Evolutionary conservation across 2,888 invertebrate genomes (phyloP).

Genomic region (Erebia ligea): DNA sequence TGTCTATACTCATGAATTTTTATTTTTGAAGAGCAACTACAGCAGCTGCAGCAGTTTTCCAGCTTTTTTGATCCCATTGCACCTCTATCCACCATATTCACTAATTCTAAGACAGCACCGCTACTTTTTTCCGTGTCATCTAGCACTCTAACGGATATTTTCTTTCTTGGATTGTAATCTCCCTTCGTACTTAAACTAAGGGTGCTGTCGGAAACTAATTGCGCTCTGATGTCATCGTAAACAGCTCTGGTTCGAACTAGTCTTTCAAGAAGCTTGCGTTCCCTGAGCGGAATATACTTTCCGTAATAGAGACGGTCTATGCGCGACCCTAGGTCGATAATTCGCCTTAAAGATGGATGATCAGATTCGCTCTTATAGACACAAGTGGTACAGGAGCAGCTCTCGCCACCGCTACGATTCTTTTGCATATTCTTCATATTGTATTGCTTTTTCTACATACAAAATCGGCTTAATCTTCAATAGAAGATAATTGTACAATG

Average conservation of each 20-base stretch:
- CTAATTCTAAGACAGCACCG: slow-evolving; percentile 49
- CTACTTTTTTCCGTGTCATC: slow-evolving; percentile 46
- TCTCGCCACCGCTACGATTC: slow-evolving; percentile 43
- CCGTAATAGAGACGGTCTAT: slow-evolving; percentile 55
- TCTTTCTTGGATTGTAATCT: slow-evolving; percentile 44
- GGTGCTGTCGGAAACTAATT: slow-evolving; percentile 54
- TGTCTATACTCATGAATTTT: slow-evolving; percentile 37
- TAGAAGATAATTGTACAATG: slow-evolving; percentile 3
- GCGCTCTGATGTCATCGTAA: slow-evolving; percentile 59
- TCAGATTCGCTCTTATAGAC: slow-evolving; percentile 53
- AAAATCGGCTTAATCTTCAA: slow-evolving; percentile 11
- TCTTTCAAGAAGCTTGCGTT: slow-evolving; percentile 57
- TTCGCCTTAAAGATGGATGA: slow-evolving; percentile 47
- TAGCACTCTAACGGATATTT: slow-evolving; percentile 34
- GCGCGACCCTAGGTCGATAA: slow-evolving; percentile 50
- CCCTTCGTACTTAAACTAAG: slow-evolving; percentile 46
- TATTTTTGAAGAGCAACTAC: slow-evolving; percentile 52
- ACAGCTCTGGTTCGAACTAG: slow-evolving; percentile 60
- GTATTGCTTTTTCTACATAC: slow-evolving; percentile 47
- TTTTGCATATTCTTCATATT: slow-evolving; percentile 50
- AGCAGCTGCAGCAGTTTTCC: slow-evolving; percentile 61
- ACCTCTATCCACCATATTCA: slow-evolving; percentile 57
- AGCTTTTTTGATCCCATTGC: slow-evolving; percentile 47
- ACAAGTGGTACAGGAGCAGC: slow-evolving; percentile 58
- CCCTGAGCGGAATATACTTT: slow-evolving; percentile 56